Base-by-base conservation (phyloP, 2,888 invertebrate species). In the Pandemis heparana region DNA sequence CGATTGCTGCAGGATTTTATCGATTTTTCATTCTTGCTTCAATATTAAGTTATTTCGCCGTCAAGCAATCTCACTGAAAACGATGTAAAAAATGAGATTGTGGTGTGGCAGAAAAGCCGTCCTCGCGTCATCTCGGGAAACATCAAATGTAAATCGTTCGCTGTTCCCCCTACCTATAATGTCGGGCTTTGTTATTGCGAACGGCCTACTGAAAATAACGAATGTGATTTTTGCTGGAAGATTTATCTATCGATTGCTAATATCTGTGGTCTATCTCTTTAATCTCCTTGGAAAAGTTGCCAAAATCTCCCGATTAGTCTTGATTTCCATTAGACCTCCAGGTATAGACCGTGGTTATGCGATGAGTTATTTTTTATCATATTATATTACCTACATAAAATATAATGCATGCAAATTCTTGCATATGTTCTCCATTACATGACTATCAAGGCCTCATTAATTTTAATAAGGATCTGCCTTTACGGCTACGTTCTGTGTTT, bases 371-470 rank as follows among this genome's bases (percentile, higher is more conserved):
- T 56, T 56, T 0, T 60, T n/a, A 51, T 14, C 8, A 39, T 32
- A n/a, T 32, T 16, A n/a, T n/a, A n/a, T n/a, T n/a, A n/a, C n/a
- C n/a, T n/a, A 66, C 46, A 62, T 62, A 32, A 1, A 32, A 32
- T 59, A 61, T 68, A 71, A 71, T 69, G 65, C 59, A 71, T 66
- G 68, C 64, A 51, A 59, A 64, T 66, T 56, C 39, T 46, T 61
- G 41, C 41, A 48, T 23, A 51, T 72, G 60, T 73, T 73, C 46
- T 68, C 41, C 68, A 68, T 65, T 68, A 69, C 70, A 59, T 63
- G 59, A 64, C 68, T 64, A 64, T 64, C 63, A 63, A 59, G 63
- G 60, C 68, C 63, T 76, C 70, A 76, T 76, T 76, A 62, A 75
- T 75, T 72, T 75, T 74, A 70, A 74, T 67, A 75, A 76, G 75